Evolutionary conservation across 2,113 vertebrate species (phyloP), one percentile per base, ranked within the genome.

Genomic region (Phylloscopus trochiloides): DNA sequence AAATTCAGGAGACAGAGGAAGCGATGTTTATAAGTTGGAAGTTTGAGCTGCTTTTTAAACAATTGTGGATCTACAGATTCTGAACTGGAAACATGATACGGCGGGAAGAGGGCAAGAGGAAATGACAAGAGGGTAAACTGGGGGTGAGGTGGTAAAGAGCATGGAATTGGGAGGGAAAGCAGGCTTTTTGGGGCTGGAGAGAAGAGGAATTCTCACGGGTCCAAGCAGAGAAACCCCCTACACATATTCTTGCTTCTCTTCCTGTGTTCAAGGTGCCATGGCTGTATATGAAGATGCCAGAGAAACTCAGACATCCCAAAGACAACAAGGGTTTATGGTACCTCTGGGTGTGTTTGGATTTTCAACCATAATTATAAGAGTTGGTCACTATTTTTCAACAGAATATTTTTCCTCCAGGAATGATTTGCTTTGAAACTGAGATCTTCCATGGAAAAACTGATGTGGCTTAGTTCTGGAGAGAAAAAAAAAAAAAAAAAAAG

Each of bases 1-100:
- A 98, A 98, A 97, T 98, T 96, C 96, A 97, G 96, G 95, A 97
- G 97, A 96, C 95, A 96, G 97, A 97, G 97, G 97, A 98, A 98
- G 95, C 55, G 48, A 97, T 97, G 97, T 97, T 98, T 97, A 97
- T 95, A 96, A 90, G 92, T 94, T 97, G 94, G 93, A 97, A 95
- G 82, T 94, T 96, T 97, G 94, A 96, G 80, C 79, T 97, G 93
- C 91, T 97, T 97, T 97, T 97, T 96, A 98, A 98, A 98, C 96
- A 98, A 96, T 92, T 93, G 75, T 93, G 95, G 86, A 97, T 96
- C 97, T 96, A 97, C 97, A 96, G 80, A 98, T 95, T 96, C 97
- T 93, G 94, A 97, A 95, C 96, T 97, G 79, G 97, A 98, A 98
- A 98, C 3, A 34, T 97, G 97, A 98, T 97, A 97, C 20, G 29